Conservation (phyloP, 1,140 invertebrate species). For the Drosophila cardini region DNA sequence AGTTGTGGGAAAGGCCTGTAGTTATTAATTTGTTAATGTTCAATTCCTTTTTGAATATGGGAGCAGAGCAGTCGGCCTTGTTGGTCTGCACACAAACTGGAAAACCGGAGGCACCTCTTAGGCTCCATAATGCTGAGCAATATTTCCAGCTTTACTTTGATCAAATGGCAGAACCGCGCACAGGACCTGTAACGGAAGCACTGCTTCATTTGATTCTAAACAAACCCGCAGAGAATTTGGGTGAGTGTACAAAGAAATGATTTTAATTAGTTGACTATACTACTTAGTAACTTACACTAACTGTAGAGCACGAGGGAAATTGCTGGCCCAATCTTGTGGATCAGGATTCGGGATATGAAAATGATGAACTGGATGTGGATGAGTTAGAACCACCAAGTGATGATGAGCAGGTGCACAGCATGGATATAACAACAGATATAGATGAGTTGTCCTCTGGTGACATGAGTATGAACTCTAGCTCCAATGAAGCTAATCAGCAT, state of each 20-base stretch:
- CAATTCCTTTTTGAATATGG: slow-evolving; percentile 35
- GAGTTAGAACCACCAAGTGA: neutral
- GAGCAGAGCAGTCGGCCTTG: slow-evolving; percentile 66
- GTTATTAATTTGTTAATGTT: neutral
- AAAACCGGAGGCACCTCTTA: slow-evolving; percentile 28
- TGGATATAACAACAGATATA: neutral
- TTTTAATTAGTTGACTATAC: neutral
- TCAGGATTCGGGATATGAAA: slow-evolving; percentile 20
- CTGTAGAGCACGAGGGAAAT: neutral
- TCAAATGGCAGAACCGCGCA: slow-evolving; percentile 42
- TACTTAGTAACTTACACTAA: neutral
- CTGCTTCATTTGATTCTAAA: slow-evolving; percentile 49
- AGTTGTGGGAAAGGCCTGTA: neutral
- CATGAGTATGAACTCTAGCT: slow-evolving; percentile 12
- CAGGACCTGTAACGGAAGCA: slow-evolving; percentile 62
- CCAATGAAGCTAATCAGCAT: neutral
- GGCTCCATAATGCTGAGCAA: slow-evolving; percentile 43
- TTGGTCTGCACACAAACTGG: slow-evolving; percentile 61
- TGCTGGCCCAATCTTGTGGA: slow-evolving; percentile 1
- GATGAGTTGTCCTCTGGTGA: slow-evolving; percentile 8
- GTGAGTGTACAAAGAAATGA: neutral
- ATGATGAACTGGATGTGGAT: slow-evolving; percentile 2
- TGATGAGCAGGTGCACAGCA: neutral
- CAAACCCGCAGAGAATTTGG: neutral
- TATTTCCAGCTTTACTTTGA: slow-evolving; percentile 61